Evolutionary conservation across 2,113 vertebrate species (phyloP), one percentile per base, ranked within the genome.

Genomic region (Hymenochirus boettgeri): DNA sequence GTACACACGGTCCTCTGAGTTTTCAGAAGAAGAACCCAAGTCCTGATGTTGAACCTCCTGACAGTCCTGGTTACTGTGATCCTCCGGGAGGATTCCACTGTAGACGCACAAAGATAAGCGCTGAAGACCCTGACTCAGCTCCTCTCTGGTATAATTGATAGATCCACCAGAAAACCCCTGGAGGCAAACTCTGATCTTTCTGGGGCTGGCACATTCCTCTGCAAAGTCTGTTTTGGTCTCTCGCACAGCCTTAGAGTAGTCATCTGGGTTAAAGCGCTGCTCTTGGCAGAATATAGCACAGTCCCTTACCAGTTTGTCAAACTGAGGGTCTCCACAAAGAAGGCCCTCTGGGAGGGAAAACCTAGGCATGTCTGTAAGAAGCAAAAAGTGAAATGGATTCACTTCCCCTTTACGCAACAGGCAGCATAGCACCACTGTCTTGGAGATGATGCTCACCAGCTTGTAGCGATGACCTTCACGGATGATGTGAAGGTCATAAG

Each of bases 381-480:
- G 84, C 71, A 98, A 80, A 79, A 98, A 93, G 62, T 99, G 96
- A 74, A 95, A 92, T 0, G 95, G 95, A 2, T 88, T 88, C 19
- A 93, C 88, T 71, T 89, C 88, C 62, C 91, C 91, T 1, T 83
- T 81, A 25, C 95, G 94, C 1, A 99, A 85, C 27, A 95, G 88
- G 83, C 96, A 89, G 77, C 95, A 94, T 18, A 99, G 81, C 70
- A 98, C 96, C 76, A 98, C 96, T 0, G 95, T 99, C 85, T 96
- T 97, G 81, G 95, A 97, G 81, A 97, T 91, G 76, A 99, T 98
- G 88, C 95, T 87, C 48, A 98, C 89, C 75, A 98, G 86, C 83
- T 99, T 98, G 88, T 98, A 98, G 80, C 96, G 88, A 77, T 99
- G 95, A 15, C 95, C 96, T 79, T 99, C 95, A 0, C 95, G 89